A percentile compares a stretch with the other conserved stretches of the same genome.
Conservation (phyloP, 2,797 vertebrate species). For the Anguilla marmorata region DNA sequence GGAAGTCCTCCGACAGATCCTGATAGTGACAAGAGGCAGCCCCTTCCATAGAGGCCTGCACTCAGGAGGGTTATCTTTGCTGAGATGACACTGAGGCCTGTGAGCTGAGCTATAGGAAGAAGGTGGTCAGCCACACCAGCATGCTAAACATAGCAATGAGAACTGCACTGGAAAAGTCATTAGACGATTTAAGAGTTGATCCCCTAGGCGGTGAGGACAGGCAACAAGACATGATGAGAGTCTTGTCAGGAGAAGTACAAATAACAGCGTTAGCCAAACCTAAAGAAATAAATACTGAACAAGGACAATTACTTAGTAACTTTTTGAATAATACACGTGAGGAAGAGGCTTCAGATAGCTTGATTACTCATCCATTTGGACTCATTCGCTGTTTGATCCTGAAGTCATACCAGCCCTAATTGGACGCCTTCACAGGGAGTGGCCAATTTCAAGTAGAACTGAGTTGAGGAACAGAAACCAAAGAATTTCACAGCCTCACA, state of each 20-base stretch:
- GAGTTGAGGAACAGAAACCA: constrained; percentile 2
- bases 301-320: not conserved
- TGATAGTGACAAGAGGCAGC: too few species aligned
- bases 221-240: too few species aligned
- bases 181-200: not conserved
- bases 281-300: not conserved
- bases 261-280: too few species aligned
- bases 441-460: not conserved
- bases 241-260: too few species aligned
- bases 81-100: too few species aligned
- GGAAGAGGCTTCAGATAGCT: not conserved
- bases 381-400: not conserved
- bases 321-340: not conserved
- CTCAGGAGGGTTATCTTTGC: too few species aligned
- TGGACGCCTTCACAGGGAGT: not conserved
- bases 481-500: not conserved
- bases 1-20: too few species aligned
- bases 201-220: too few species aligned
- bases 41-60: too few species aligned
- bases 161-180: not conserved
- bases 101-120: not conserved
- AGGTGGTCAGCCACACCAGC: not conserved
- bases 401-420: not conserved
- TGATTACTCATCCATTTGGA: not conserved
- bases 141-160: not conserved